Conservation (phyloP, 1,140 invertebrate species). For the Saccostrea cuccullata region DNA sequence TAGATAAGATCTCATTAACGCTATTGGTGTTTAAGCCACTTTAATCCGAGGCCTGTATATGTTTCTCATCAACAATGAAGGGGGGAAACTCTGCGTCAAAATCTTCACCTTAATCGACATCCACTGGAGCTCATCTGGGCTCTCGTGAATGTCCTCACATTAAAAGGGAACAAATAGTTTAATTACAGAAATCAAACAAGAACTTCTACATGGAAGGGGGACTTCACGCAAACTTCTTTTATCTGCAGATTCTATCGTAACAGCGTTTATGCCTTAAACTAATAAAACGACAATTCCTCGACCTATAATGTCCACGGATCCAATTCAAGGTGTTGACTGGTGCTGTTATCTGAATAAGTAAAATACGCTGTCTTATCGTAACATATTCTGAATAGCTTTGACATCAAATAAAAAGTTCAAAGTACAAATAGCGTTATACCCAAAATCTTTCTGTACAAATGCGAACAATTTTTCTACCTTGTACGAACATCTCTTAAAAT, state of each 20-base stretch:
- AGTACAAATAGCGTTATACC: background rate
- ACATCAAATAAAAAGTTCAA: slow-evolving; percentile 9
- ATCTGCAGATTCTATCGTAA: slow-evolving; percentile 9
- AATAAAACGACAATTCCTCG: slow-evolving; percentile 15
- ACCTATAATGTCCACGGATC: background rate
- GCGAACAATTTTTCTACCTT: too few species aligned
- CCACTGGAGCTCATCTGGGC: background rate
- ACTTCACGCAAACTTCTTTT: slow-evolving; percentile 28
- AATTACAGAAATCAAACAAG: slow-evolving; percentile 31
- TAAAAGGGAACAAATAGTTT: slow-evolving; percentile 34
- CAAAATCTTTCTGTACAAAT: too few species aligned
- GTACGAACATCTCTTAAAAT: too few species aligned
- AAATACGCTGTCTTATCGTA: background rate
- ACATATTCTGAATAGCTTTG: slow-evolving; percentile 1
- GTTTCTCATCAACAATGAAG: background rate
- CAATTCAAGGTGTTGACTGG: background rate
- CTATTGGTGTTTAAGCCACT: too few species aligned
- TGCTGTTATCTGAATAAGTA: background rate
- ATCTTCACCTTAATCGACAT: background rate
- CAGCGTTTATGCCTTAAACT: slow-evolving; percentile 21
- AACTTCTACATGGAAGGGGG: background rate
- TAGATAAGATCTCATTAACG: background rate
- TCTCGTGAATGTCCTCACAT: slow-evolving; percentile 18
- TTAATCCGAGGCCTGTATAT: background rate
- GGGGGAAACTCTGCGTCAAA: background rate